A percentile compares a stretch with the other conserved stretches of the same genome.
These are phyloP conservation scores for Alectoris magna DNA, from an alignment of 2,797 vertebrate species.

Conservation along the genomic window DNA sequence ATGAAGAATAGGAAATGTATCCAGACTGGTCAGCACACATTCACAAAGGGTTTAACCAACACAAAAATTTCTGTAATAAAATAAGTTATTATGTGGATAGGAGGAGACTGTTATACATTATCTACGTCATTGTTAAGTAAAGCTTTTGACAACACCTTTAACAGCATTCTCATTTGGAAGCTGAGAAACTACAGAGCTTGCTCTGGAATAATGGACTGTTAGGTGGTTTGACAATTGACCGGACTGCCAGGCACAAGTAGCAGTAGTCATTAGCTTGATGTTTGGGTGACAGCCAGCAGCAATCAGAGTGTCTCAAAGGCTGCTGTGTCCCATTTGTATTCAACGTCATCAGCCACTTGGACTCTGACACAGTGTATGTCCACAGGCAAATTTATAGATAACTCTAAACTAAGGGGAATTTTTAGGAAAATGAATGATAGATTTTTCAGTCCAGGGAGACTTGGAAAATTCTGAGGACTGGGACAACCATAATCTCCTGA, in stretches of 20 bases:
- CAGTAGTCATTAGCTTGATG: background rate
- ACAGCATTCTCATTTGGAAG: background rate
- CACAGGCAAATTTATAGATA: background rate
- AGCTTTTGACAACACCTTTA: background rate
- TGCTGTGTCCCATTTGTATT: background rate
- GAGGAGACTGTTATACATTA: background rate
- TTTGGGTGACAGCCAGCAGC: background rate
- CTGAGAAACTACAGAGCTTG: background rate
- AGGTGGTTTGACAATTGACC: background rate
- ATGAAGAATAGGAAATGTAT: background rate
- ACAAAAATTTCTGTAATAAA: background rate
- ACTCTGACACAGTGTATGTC: background rate
- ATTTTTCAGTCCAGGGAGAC: background rate
- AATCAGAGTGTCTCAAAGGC: background rate
- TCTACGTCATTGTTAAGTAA: background rate
- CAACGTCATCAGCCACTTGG: background rate
- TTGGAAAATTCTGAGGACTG: background rate
- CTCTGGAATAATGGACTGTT: background rate
- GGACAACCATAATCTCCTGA: background rate
- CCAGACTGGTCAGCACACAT: background rate
- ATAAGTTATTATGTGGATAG: background rate
- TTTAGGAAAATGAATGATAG: background rate
- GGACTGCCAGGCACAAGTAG: rapidly evolving
- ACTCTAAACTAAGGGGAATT: background rate
- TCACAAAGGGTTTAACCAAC: background rate